phyloP scores from a whole-genome alignment of 2,797 vertebrate genomes.

The Aotus griseimembra region DNA sequence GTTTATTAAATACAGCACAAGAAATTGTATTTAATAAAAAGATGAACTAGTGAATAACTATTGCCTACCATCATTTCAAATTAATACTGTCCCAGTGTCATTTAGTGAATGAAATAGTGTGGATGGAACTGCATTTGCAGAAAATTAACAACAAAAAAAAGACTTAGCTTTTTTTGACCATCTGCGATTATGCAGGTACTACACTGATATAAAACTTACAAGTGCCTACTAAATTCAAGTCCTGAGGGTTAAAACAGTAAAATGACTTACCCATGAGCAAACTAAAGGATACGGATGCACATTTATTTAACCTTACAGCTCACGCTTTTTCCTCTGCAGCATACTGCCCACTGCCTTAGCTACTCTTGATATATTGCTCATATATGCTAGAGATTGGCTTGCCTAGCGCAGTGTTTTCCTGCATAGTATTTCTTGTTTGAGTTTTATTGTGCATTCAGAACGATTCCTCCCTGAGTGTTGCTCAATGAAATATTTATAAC shows the following conservation, averaged over 20 bases:
- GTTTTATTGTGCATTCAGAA: conserved; percentile 62
- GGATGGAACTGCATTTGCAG: neutral
- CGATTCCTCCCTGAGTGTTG: conserved; percentile 1
- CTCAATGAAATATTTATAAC: conserved; percentile 72
- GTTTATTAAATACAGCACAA: neutral
- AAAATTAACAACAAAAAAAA: neutral
- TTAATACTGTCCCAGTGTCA: neutral
- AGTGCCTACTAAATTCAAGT: neutral
- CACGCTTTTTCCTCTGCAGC: neutral
- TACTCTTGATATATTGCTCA: neutral
- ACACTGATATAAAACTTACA: neutral
- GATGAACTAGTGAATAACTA: neutral
- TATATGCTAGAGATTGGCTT: neutral
- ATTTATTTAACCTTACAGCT: neutral
- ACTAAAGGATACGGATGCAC: no score
- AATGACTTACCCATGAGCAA: neutral
- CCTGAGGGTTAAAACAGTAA: neutral
- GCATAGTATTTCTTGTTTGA: neutral
- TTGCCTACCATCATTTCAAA: neutral
- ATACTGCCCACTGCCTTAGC: rapidly evolving
- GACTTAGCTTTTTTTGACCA: neutral
- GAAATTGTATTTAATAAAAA: neutral
- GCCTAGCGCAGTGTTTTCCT: neutral
- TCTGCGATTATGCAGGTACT: neutral
- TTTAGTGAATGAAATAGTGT: neutral